Conservation (phyloP, 2,888 invertebrate species). For the Aphodius granarius region DNA sequence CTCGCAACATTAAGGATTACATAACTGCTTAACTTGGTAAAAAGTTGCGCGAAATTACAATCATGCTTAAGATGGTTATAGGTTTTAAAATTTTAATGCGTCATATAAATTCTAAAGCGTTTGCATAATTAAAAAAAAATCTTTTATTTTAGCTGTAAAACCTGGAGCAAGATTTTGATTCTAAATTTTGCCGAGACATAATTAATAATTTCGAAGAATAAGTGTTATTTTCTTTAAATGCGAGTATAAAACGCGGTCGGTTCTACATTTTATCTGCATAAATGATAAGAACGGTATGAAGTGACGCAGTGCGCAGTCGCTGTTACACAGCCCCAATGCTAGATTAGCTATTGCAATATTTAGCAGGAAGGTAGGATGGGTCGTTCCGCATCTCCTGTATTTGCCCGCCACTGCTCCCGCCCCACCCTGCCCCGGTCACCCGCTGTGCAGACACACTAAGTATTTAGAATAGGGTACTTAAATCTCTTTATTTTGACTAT, state of each 20-base stretch:
- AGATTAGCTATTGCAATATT: constrained; percentile 52
- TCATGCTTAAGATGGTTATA: not conserved
- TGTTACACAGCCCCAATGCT: constrained; percentile 41
- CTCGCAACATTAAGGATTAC: not conserved
- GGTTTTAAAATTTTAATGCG: not conserved
- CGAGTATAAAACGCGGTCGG: constrained; percentile 26
- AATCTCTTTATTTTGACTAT: constrained; percentile 4
- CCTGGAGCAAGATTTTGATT: not conserved
- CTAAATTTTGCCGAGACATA: too few relatives aligned
- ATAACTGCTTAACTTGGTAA: not conserved
- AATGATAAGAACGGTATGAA: constrained; percentile 40
- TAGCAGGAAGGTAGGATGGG: constrained; percentile 42
- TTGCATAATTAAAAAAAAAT: not conserved
- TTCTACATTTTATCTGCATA: constrained; percentile 39
- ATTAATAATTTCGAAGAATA: constrained; percentile 16
- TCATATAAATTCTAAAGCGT: not conserved
- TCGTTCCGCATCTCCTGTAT: constrained; percentile 15
- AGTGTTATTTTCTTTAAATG: constrained; percentile 22
- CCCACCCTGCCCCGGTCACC: constrained; percentile 19
- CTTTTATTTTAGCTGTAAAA: not conserved
- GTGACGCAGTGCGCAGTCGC: constrained; percentile 42
- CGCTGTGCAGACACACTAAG: constrained; percentile 22
- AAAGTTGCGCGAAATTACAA: not conserved
- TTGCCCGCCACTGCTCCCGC: constrained; percentile 16
- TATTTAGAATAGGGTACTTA: constrained; percentile 13